Base-by-base conservation (phyloP, 2,797 vertebrate genomes). In the Cynodonichthys magdalenae region DNA sequence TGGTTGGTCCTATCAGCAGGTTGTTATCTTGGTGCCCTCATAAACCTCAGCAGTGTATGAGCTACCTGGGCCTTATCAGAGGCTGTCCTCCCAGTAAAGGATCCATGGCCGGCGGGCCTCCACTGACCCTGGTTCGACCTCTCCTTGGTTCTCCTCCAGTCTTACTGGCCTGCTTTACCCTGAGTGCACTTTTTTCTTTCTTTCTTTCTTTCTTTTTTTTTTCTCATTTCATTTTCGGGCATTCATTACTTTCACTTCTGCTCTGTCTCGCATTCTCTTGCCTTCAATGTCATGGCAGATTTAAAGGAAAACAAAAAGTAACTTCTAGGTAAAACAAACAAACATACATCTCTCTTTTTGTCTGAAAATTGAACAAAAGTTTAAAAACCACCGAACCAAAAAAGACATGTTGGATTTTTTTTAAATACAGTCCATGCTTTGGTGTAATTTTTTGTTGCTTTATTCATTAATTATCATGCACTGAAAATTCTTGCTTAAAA, bases 51-150 rank as follows among this genome's bases (percentile, higher is more conserved):
- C 81, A 81, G 82, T 72, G 74, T 88, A 76, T 87, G 85, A 90
- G 85, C 87, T 84, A 88, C 84, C 86, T 80, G 63, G 71, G 81
- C 71, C 88, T 92, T 92, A 92, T 93, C 92, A 87, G 80, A 9
- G 75, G 70, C 82, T 74, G 79, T 90, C 89, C 86, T 89, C 83
- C 79, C 71, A 77, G 77, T 78, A 82, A 88, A 84, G 81, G 80
- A 89, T 89, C 87, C 87, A 86, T 92, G 83, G 86, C 90, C 79
- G 71, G 81, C 55, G 74, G 87, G 87, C 77, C 75, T 86, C 74
- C 64, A 70, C 65, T 28, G 82, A 84, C 84, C 88, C 86, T 74
- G 68, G 59, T 75, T 77, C 75, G 81, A 90, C 89, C 87, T 90
- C 79, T 74, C 77, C 79, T 85, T 83, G 83, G 79, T 83, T 82